Evolutionary conservation across 2,113 vertebrate genomes (phyloP).

Genomic region (Artemisiospiza belli): DNA sequence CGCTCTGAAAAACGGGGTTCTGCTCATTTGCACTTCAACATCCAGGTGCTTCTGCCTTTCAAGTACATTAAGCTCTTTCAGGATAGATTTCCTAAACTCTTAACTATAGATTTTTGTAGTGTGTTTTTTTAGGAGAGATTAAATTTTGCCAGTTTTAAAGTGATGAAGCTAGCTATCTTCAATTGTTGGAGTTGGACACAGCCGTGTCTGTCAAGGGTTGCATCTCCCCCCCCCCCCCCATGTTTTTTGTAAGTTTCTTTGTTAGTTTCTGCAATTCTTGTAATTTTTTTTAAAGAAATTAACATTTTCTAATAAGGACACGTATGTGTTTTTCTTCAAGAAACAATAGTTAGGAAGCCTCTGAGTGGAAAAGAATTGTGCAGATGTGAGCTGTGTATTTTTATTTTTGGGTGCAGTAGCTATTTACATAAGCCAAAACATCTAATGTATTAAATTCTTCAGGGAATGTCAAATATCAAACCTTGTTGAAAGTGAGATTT

Average conservation of each 20-base stretch:
- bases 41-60: background rate
- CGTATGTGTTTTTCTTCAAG: background rate
- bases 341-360: background rate
- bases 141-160: background rate
- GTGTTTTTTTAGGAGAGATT: background rate
- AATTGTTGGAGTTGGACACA: background rate
- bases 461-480: background rate
- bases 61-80: background rate
- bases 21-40: background rate
- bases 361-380: background rate
- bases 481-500: background rate
- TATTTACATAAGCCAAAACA: background rate
- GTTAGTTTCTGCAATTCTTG: background rate
- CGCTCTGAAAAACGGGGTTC: fast-evolving
- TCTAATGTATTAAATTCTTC: background rate
- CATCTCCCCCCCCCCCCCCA: fast-evolving
- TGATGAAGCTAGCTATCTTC: background rate
- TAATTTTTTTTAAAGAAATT: background rate
- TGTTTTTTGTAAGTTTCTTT: background rate
- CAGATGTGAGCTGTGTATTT: background rate
- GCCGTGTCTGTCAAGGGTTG: background rate
- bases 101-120: background rate
- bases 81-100: background rate
- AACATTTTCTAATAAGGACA: background rate
- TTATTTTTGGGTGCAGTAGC: background rate